phyloP scores from a whole-genome alignment of 2,797 vertebrate species.

The Simalia tracyae region DNA sequence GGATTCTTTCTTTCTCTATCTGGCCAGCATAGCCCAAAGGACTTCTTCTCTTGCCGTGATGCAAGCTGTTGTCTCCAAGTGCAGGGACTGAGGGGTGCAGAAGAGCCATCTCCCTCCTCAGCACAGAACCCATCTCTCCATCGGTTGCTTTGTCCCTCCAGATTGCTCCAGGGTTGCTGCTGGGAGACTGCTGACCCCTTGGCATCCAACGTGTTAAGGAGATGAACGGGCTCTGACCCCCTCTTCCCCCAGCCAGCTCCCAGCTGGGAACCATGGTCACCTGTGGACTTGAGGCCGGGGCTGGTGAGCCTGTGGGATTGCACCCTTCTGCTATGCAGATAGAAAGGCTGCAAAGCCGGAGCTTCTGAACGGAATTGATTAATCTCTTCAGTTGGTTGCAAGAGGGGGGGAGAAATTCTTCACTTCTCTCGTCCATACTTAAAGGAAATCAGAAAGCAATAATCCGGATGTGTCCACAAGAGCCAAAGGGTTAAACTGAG shows the following conservation, averaged over 20 bases:
- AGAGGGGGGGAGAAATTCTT: neutral
- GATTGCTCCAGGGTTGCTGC: neutral
- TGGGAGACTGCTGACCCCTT: neutral
- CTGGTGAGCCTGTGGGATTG: neutral
- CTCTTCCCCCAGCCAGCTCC: neutral
- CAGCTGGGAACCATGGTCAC: conserved; percentile 2
- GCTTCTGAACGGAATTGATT: conserved; percentile 9
- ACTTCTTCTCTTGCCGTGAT: neutral
- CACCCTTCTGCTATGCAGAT: conserved; percentile 1
- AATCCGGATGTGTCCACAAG: neutral
- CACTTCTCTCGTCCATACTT: neutral
- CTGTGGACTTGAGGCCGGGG: conserved; percentile 24
- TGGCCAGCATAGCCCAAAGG: neutral
- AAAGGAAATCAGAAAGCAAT: neutral
- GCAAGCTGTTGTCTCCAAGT: neutral
- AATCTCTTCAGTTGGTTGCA: neutral
- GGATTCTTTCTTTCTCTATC: neutral
- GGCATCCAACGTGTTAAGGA: neutral
- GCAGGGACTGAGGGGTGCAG: neutral
- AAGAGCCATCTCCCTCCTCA: neutral
- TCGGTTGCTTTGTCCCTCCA: neutral
- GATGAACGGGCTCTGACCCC: neutral
- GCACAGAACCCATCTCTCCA: neutral
- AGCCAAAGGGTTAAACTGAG: neutral
- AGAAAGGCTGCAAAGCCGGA: neutral